Conservation (phyloP, 2,113 vertebrate genomes). For the Synchiropus splendidus region DNA sequence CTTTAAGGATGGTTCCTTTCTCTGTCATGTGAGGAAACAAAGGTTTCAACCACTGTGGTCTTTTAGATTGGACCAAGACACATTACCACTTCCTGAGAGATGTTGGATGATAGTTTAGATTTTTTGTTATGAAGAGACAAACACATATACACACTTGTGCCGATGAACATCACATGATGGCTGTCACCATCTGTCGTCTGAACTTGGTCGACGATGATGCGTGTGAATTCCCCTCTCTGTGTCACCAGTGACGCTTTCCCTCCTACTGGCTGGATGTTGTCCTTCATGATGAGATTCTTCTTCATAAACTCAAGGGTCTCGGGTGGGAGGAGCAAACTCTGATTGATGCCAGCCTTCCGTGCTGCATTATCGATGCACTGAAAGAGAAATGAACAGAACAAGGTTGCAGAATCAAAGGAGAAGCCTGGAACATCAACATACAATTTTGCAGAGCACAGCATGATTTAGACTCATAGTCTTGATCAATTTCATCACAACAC, state of each 20-base stretch:
- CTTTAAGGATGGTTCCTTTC: constrained; percentile 70
- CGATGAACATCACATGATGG: constrained; percentile 68
- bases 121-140: too few relatives aligned
- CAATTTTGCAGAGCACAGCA: too few relatives aligned
- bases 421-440: too few relatives aligned
- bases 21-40: constrained; percentile 39
- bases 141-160: constrained; percentile 60
- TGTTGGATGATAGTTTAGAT: too few relatives aligned
- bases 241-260: constrained; percentile 52
- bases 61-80: neutral
- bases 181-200: constrained; percentile 43
- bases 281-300: too few relatives aligned
- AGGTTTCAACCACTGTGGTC: neutral
- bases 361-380: constrained; percentile 62
- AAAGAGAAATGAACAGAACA: neutral
- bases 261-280: constrained; percentile 51
- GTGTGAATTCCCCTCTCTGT: constrained; percentile 56
- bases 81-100: too few relatives aligned
- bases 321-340: constrained; percentile 60
- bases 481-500: neutral
- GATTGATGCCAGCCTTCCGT: constrained; percentile 26
- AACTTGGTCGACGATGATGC: constrained; percentile 58
- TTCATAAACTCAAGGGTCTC: constrained; percentile 69
- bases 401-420: too few relatives aligned
- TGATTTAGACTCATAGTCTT: constrained; percentile 2